Conservation (phyloP, 2,113 vertebrate genomes). For the Menura novaehollandiae region DNA sequence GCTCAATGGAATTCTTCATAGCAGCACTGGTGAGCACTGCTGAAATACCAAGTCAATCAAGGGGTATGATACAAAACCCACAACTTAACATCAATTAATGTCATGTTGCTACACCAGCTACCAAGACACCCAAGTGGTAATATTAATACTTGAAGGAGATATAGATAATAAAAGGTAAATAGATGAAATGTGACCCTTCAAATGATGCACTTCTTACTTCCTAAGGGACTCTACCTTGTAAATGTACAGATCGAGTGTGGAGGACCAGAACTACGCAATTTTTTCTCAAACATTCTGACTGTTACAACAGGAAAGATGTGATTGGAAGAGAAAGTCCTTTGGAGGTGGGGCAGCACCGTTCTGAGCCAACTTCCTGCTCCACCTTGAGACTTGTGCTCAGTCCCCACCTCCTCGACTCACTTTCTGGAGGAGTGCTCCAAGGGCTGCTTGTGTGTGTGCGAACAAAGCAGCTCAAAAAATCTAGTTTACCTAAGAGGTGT, state of each 20-base stretch:
- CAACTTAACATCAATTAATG: background rate
- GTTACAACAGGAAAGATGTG: background rate
- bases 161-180: background rate
- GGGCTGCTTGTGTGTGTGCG: accelerated
- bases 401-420: accelerated
- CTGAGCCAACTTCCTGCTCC: background rate
- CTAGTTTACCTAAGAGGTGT: background rate
- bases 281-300: background rate
- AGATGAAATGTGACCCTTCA: background rate
- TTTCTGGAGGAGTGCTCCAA: background rate
- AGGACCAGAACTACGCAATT: background rate
- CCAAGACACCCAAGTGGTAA: background rate
- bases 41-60: background rate
- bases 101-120: background rate
- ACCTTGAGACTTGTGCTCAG: background rate
- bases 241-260: background rate
- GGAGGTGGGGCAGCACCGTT: background rate
- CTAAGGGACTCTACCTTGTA: background rate
- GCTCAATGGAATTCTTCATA: background rate
- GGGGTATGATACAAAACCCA: background rate
- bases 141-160: background rate
- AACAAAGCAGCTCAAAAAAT: background rate
- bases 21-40: background rate
- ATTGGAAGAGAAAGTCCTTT: background rate
- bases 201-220: background rate